A percentile compares a stretch with the other conserved stretches of the same genome.
Conservation (phyloP, 2,113 vertebrate species). For the Bettongia penicillata region DNA sequence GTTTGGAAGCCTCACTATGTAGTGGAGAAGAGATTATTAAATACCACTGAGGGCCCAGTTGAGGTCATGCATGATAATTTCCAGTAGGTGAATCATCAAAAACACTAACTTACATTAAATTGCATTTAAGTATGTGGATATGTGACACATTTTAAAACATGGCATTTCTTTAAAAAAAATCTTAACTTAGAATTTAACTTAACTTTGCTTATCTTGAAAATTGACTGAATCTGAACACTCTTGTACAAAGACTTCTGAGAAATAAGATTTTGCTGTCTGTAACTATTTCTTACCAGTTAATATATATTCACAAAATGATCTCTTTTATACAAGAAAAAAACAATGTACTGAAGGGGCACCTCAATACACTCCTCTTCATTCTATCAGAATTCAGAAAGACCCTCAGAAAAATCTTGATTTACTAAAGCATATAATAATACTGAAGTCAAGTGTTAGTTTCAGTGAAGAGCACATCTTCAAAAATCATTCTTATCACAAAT, state of each 20-base stretch:
- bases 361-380: neutral
- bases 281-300: neutral
- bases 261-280: neutral
- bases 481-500: neutral
- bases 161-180: neutral
- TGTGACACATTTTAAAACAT: neutral
- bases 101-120: neutral
- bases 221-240: neutral
- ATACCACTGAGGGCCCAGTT: neutral
- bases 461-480: neutral
- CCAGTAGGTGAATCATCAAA: neutral
- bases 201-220: neutral
- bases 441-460: neutral
- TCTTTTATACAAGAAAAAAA: neutral
- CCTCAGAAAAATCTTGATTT: neutral
- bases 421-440: neutral
- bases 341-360: neutral
- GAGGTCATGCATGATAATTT: neutral
- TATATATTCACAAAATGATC: neutral
- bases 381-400: neutral
- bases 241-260: neutral
- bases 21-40: neutral
- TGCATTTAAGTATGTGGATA: neutral
- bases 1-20: neutral
- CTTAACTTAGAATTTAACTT: neutral